These are phyloP conservation scores for Scolanthus callimorphus DNA, from an alignment of 92 coral and sea anemone genomes.

Conservation along the genomic window DNA sequence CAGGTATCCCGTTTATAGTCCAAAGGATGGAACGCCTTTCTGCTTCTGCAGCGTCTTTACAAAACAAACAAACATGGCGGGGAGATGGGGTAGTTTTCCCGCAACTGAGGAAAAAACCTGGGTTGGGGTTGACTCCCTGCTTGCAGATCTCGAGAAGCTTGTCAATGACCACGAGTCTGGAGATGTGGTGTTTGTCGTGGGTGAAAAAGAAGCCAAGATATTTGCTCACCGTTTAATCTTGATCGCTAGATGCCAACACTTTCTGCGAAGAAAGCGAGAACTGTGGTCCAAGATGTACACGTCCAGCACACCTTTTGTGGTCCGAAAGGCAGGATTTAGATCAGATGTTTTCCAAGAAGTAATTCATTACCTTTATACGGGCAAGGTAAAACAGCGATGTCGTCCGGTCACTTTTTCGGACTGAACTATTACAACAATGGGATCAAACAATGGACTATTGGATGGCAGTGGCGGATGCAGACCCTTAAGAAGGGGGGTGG, in stretches of 20 bases:
- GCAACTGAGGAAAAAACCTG: constrained; percentile 35
- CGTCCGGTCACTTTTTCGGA: no score
- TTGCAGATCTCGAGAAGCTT: constrained; percentile 60
- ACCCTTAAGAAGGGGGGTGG: no score
- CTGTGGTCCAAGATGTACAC: constrained; percentile 50
- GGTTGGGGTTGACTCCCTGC: constrained; percentile 63
- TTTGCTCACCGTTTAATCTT: constrained; percentile 79
- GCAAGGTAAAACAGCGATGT: constrained; percentile 72
- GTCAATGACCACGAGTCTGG: constrained; percentile 76
- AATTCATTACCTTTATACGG: constrained; percentile 75
- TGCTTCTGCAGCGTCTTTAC: constrained; percentile 17
- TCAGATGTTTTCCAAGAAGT: constrained; percentile 86
- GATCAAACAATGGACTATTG: no score
- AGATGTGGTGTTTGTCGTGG: constrained; percentile 81
- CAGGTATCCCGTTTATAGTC: no score
- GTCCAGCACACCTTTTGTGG: constrained; percentile 50
- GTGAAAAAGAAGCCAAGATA: constrained; percentile 52
- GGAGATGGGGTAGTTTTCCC: constrained; percentile 20
- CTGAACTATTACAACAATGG: no score
- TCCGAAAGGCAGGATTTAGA: constrained; percentile 57
- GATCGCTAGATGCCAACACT: constrained; percentile 58
- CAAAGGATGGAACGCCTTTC: constrained; percentile 40
- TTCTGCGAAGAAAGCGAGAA: constrained; percentile 61
- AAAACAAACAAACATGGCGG: constrained; percentile 73
- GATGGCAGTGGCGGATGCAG: no score